A percentile compares a stretch with the other conserved stretches of the same genome.
Evolutionary conservation across 2,797 vertebrate species (phyloP).

Genomic region (Sparus aurata): DNA sequence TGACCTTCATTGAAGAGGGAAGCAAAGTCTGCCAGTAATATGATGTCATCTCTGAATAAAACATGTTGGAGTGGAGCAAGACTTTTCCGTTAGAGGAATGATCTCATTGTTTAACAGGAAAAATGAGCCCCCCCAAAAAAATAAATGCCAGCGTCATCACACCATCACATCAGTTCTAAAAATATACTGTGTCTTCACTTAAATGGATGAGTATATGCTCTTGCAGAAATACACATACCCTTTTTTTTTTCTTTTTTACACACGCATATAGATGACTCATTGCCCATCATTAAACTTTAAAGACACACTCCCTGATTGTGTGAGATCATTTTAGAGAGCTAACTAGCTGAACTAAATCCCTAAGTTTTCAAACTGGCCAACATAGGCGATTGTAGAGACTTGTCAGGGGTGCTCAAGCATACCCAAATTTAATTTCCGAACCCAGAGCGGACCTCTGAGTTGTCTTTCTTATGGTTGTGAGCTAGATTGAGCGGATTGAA

Average conservation of each 20-base stretch:
- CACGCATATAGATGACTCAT: slow-evolving; percentile 44
- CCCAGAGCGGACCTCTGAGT: no score
- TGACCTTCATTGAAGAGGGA: slow-evolving; percentile 60
- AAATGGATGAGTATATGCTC: slow-evolving; percentile 15
- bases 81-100: slow-evolving; percentile 61
- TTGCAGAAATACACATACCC: not conserved
- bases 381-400: no score
- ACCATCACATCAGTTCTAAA: slow-evolving; percentile 56
- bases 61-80: slow-evolving; percentile 63
- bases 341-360: not conserved
- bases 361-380: not conserved
- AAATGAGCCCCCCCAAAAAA: slow-evolving; percentile 44
- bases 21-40: slow-evolving; percentile 69
- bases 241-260: not conserved
- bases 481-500: no score
- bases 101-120: slow-evolving; percentile 73
- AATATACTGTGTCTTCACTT: slow-evolving; percentile 47
- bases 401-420: no score
- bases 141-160: slow-evolving; percentile 52
- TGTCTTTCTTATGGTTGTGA: no score
- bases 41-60: slow-evolving; percentile 82
- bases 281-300: slow-evolving; percentile 47
- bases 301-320: slow-evolving; percentile 27
- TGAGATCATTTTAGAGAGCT: slow-evolving; percentile 37
- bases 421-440: no score